A percentile compares a stretch with the other conserved stretches of the same genome.
phyloP scores from a whole-genome alignment of 1,140 invertebrate species.

The Ruditapes philippinarum region DNA sequence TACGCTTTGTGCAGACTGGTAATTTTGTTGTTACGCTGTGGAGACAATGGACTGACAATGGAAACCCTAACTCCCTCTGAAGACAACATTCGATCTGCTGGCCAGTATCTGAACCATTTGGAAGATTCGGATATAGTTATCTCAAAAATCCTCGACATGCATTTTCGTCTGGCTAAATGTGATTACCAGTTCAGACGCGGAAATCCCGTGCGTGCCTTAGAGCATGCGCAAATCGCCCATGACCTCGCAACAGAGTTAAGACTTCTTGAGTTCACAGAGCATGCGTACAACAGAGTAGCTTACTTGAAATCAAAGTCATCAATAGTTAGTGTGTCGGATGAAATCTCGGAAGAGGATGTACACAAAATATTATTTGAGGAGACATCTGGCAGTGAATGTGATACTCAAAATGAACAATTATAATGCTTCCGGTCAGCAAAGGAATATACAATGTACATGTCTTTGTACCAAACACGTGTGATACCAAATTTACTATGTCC shows the following conservation, averaged over 20 bases:
- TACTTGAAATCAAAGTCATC: constrained; percentile 49
- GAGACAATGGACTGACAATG: constrained; percentile 71
- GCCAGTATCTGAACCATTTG: constrained; percentile 53
- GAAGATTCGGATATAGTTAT: constrained; percentile 61
- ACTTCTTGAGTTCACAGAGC: constrained; percentile 68
- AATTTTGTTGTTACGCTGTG: constrained; percentile 68
- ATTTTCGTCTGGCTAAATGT: constrained; percentile 71
- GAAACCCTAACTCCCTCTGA: constrained; percentile 7
- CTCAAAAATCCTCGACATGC: constrained; percentile 71
- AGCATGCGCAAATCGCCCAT: constrained; percentile 62
- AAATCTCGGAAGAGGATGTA: constrained; percentile 33
- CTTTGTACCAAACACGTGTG: too few species aligned
- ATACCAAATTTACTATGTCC: too few species aligned
- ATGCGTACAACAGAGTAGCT: constrained; percentile 66
- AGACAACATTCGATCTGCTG: constrained; percentile 57
- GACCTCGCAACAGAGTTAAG: constrained; percentile 55
- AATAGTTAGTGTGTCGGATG: not conserved
- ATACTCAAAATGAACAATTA: constrained; percentile 3
- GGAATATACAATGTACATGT: too few species aligned
- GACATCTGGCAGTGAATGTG: not conserved
- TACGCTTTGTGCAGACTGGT: constrained; percentile 71
- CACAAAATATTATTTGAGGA: constrained; percentile 53
- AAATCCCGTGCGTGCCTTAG: constrained; percentile 48
- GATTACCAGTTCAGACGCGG: constrained; percentile 66
- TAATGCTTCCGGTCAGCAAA: too few species aligned